Base-by-base conservation (phyloP, 2,888 invertebrate species). In the Escarpia spicata region DNA sequence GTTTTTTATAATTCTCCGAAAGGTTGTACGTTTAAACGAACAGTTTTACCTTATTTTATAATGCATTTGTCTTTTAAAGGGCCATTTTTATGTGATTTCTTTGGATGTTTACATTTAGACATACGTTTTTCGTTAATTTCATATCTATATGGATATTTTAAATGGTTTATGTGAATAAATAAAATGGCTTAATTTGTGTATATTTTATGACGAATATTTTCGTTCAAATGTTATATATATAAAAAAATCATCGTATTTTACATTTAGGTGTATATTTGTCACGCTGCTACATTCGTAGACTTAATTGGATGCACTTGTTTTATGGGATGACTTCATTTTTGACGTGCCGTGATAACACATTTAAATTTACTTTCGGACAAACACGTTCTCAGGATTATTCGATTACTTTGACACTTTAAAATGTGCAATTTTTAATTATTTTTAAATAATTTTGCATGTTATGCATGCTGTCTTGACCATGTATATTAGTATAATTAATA, bases 1-100 rank as follows among this genome's bases (percentile, higher is more conserved):
- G 75, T 75, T 75, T 75, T 75, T 75, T 75, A 75, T 75, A 75
- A 75, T 75, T 75, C 75, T n/a, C n/a, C 75, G 75, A 75, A 75
- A n/a, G 19, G 26, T 75, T 75, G 52, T 26, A 75, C 26, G 75
- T 75, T 75, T 26, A 75, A 75, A 75, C 75, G 75, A n/a, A 26
- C 26, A 26, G 6, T 75, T 75, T 75, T 26, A 75, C 6, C 19
- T 26, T 26, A 75, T 75, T 75, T n/a, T 26, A 75, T 6, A 2
- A 75, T n/a, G 19, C 1, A 3, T 75, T 75, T 75, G 6, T 26
- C 26, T 75, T n/a, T 26, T 75, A 75, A 75, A 75, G 26, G 2
- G 6, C 19, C 75, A 0, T 26, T 26, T n/a, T 75, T 26, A 52
- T 3, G 52, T 52, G 52, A 52, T 52, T 75, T 26, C 3, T 2